These are phyloP conservation scores for Arvicola amphibius DNA, from an alignment of 2,797 vertebrate genomes.

Conservation along the genomic window DNA sequence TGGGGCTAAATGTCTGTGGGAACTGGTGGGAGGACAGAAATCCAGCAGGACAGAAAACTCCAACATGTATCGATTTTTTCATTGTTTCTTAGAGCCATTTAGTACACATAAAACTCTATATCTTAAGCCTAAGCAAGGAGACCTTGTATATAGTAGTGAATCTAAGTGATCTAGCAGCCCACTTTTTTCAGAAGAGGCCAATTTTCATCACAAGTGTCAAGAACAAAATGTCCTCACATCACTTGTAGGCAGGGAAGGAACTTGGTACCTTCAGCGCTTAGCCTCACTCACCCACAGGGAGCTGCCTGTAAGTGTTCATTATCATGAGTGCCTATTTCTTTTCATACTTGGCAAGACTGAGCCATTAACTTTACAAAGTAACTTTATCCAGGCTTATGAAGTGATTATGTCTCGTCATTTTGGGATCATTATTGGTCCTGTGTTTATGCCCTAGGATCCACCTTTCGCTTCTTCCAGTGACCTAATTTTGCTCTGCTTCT, in stretches of 20 bases:
- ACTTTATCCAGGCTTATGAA: constrained; percentile 54
- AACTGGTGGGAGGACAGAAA: no score
- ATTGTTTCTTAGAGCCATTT: constrained; percentile 26
- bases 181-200: constrained; percentile 62
- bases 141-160: neutral
- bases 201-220: constrained; percentile 71
- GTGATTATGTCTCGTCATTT: constrained; percentile 52
- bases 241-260: constrained; percentile 49
- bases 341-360: constrained; percentile 59
- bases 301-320: constrained; percentile 63
- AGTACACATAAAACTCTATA: constrained; percentile 1
- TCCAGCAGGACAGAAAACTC: no score
- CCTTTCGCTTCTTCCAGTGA: neutral
- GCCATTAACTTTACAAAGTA: constrained; percentile 69
- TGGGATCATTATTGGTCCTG: neutral
- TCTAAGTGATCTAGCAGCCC: constrained; percentile 1
- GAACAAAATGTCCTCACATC: constrained; percentile 43
- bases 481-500: neutral
- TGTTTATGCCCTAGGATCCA: neutral
- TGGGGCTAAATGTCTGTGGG: no score
- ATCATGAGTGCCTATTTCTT: constrained; percentile 57
- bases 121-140: constrained; percentile 18
- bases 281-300: constrained; percentile 57
- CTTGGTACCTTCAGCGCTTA: constrained; percentile 40
- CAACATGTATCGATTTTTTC: neutral